These are phyloP conservation scores for Melitaea cinxia DNA, from an alignment of 1,140 invertebrate species.

Conservation along the genomic window DNA sequence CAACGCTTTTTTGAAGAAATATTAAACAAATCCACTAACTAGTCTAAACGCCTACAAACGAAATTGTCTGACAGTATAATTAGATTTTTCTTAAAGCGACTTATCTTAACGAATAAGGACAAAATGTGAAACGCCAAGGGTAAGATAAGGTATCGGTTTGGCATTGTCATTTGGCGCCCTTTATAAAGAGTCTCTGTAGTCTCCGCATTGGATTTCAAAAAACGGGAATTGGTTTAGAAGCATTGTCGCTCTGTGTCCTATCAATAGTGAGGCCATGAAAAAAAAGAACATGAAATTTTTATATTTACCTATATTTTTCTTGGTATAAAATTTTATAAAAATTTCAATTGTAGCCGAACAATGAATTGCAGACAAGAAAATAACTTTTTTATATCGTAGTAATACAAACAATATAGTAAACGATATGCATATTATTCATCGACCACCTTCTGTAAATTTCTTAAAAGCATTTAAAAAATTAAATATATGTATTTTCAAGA, in stretches of 20 bases:
- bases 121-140: background rate
- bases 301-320: no score
- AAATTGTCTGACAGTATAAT: conserved; percentile 3
- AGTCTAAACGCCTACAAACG: conserved; percentile 1
- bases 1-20: background rate
- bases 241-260: background rate
- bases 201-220: background rate
- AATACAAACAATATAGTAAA: no score
- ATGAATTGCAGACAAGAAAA: no score
- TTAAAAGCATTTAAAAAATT: no score
- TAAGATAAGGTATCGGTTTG: conserved; percentile 5
- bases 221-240: background rate
- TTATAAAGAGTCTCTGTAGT: background rate
- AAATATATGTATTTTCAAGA: no score
- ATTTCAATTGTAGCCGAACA: no score
- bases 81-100: conserved; percentile 11
- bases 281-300: background rate
- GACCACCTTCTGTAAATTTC: no score
- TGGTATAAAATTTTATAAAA: no score
- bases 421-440: no score
- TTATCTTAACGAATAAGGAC: conserved; percentile 3
- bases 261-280: background rate
- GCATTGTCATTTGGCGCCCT: conserved; percentile 4
- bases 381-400: no score
- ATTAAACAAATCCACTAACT: background rate